Evolutionary conservation across 1,140 invertebrate species (phyloP).

Genomic region (Psix sp.): DNA sequence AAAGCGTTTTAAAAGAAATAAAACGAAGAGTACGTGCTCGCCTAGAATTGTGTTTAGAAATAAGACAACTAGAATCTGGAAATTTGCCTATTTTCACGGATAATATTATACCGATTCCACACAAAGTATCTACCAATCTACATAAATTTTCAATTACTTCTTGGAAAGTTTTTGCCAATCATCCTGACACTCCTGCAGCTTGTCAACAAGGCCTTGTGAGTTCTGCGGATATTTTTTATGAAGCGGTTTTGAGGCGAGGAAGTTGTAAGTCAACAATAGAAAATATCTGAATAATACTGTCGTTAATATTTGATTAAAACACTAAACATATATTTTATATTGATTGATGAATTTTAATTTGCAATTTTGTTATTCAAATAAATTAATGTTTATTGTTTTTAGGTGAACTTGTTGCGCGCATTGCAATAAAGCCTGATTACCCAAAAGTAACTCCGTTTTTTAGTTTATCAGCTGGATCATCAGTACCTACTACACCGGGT

Average conservation of each 20-base stretch:
- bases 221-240: slow-evolving; percentile 82
- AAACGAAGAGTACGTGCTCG: slow-evolving; percentile 84
- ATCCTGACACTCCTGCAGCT: slow-evolving; percentile 53
- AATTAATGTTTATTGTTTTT: slow-evolving; percentile 61
- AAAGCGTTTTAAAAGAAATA: slow-evolving; percentile 83
- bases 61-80: slow-evolving; percentile 85
- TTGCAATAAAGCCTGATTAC: slow-evolving; percentile 89
- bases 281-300: slow-evolving; percentile 17
- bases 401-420: slow-evolving; percentile 85
- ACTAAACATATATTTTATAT: too few relatives aligned
- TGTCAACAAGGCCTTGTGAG: slow-evolving; percentile 78
- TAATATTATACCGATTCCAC: slow-evolving; percentile 64
- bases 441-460: slow-evolving; percentile 87
- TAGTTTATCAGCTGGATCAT: slow-evolving; percentile 79
- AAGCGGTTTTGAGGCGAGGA: slow-evolving; percentile 83
- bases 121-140: slow-evolving; percentile 67
- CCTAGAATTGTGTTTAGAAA: slow-evolving; percentile 85
- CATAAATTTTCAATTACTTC: slow-evolving; percentile 68
- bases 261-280: slow-evolving; percentile 75
- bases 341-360: background rate
- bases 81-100: slow-evolving; percentile 71
- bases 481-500: slow-evolving; percentile 58
- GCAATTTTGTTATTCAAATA: background rate
- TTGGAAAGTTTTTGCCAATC: slow-evolving; percentile 67
- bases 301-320: too few relatives aligned